These are phyloP conservation scores for Hypercompe scribonia DNA, from an alignment of 2,888 invertebrate species.

Conservation along the genomic window DNA sequence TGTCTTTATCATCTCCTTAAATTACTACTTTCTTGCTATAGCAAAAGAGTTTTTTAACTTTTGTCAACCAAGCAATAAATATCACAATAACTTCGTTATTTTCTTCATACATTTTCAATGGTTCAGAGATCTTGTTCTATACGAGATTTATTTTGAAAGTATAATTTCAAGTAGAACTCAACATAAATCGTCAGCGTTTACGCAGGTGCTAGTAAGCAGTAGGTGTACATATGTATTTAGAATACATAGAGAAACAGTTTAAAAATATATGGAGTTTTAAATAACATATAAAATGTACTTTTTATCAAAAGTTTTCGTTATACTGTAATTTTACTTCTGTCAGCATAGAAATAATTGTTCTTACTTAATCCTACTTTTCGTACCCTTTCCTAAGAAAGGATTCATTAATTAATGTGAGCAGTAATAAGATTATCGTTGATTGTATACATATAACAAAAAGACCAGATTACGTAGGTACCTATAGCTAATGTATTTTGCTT, in stretches of 20 bases:
- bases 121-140: not conserved
- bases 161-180: not conserved
- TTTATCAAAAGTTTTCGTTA: not conserved
- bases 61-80: not conserved
- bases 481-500: conserved; percentile 34
- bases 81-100: not conserved
- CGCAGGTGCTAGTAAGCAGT: not conserved
- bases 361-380: conserved; percentile 3
- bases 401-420: conserved; percentile 31
- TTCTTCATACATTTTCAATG: too few relatives aligned
- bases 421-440: conserved; percentile 31
- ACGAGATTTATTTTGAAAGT: not conserved
- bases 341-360: conserved; percentile 2
- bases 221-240: too few relatives aligned
- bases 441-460: conserved; percentile 29
- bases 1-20: too few relatives aligned
- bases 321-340: not conserved
- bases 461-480: conserved; percentile 32
- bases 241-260: too few relatives aligned
- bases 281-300: not conserved
- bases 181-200: not conserved
- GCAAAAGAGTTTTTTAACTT: not conserved
- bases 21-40: too few relatives aligned
- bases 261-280: not conserved
- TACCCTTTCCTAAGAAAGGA: conserved; percentile 6